Conservation (phyloP, 2,888 invertebrate genomes). For the Diaprepes abbreviatus region DNA sequence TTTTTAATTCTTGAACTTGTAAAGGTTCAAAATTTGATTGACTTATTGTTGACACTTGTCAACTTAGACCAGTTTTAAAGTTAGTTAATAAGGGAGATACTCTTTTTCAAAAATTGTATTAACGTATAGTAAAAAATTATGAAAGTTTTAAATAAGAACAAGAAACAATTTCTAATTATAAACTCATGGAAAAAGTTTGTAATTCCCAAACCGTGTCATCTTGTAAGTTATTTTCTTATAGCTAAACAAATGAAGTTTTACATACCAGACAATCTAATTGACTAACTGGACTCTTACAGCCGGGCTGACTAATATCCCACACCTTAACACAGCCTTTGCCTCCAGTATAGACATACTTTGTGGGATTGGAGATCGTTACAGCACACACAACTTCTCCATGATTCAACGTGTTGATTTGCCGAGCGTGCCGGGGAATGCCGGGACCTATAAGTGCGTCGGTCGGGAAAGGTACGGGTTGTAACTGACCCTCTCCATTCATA, state of each 20-base stretch:
- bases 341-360: conserved; percentile 94
- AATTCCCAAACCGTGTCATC: too few species aligned
- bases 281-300: conserved; percentile 88
- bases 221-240: too few species aligned
- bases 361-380: conserved; percentile 94
- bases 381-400: conserved; percentile 98
- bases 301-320: conserved; percentile 95
- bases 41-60: too few species aligned
- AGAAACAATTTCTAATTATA: too few species aligned
- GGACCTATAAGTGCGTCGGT: conserved; percentile 93
- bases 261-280: conserved; percentile 92
- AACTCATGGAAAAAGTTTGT: too few species aligned
- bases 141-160: too few species aligned
- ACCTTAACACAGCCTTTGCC: conserved; percentile 98
- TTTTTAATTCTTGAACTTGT: too few species aligned
- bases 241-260: conserved; percentile 51
- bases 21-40: too few species aligned
- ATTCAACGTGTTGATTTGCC: conserved; percentile 91
- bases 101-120: too few species aligned
- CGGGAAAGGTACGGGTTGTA: conserved; percentile 95
- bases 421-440: conserved; percentile 93
- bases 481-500: conserved; percentile 89
- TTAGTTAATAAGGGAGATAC: too few species aligned
- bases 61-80: too few species aligned
- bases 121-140: too few species aligned